Conservation (phyloP, 2,888 invertebrate genomes). For the Hyalella azteca region DNA sequence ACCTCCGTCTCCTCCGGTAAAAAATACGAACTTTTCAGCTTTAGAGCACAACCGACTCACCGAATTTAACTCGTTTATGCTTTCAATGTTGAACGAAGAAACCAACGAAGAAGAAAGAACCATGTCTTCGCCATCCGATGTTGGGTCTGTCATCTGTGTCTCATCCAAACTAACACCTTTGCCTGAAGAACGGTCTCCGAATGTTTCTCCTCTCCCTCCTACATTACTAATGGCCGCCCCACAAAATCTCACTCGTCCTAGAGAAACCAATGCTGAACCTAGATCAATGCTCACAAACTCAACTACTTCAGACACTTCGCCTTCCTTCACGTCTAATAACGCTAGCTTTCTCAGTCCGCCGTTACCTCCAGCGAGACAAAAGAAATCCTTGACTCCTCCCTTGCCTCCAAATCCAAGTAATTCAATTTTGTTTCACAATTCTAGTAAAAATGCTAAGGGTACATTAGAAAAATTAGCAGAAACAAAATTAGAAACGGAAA, state of each 20-base stretch:
- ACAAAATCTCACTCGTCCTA: not conserved
- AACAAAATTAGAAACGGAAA: not conserved
- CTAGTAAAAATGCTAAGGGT: not conserved
- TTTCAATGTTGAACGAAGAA: not conserved
- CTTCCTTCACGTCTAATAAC: not conserved
- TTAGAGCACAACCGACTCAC: not conserved
- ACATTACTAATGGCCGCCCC: not conserved
- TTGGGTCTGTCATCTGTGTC: slow-evolving; percentile 33
- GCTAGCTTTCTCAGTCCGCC: not conserved
- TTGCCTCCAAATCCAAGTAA: not conserved
- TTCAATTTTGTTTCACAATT: not conserved
- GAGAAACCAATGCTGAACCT: not conserved
- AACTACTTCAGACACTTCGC: not conserved
- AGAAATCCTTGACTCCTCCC: not conserved
- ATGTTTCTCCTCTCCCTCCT: slow-evolving; percentile 7
- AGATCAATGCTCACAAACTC: not conserved
- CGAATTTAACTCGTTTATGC: not conserved
- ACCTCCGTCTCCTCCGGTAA: slow-evolving; percentile 15
- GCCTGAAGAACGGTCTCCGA: slow-evolving; percentile 2
- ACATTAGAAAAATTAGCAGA: not conserved
- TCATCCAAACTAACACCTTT: slow-evolving; percentile 25
- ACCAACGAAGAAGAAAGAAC: slow-evolving; percentile 25
- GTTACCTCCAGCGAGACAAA: not conserved
- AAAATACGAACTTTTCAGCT: not conserved
- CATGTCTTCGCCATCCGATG: slow-evolving; percentile 28